Evolutionary conservation across 2,797 vertebrate genomes (phyloP).

Genomic region (Babyrousa celebensis): DNA sequence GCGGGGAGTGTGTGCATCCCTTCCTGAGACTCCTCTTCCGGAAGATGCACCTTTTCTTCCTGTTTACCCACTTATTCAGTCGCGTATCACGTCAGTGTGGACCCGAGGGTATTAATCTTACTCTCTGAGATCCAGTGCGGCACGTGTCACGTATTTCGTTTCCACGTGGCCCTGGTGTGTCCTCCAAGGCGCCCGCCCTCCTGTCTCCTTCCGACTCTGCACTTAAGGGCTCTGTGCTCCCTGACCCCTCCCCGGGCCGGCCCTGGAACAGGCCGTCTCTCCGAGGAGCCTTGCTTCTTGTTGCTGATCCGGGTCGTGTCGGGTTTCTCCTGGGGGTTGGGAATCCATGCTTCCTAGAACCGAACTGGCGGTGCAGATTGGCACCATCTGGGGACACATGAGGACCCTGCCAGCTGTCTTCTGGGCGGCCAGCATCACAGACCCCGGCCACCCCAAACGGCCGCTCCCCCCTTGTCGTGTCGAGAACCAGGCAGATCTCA

Average conservation of each 20-base stretch:
- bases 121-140: accelerated
- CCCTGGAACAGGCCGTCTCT: accelerated
- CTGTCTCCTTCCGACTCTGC: not conserved
- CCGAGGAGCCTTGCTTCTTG: accelerated
- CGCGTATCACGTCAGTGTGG: accelerated
- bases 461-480: accelerated
- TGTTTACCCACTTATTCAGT: not conserved
- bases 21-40: not conserved
- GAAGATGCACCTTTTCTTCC: not conserved
- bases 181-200: accelerated
- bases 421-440: not conserved
- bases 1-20: accelerated
- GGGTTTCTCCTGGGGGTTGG: accelerated
- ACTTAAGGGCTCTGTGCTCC: not conserved
- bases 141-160: accelerated
- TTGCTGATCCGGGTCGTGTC: not conserved
- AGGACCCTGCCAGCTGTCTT: too few species aligned
- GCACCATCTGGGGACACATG: accelerated
- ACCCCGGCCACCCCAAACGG: accelerated
- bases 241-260: accelerated
- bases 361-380: accelerated
- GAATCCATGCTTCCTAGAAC: not conserved
- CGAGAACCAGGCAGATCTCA: too few species aligned
- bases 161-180: accelerated
- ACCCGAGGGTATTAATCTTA: accelerated